phyloP scores from a whole-genome alignment of 2,113 vertebrate species.

The Tyrannus savana region DNA sequence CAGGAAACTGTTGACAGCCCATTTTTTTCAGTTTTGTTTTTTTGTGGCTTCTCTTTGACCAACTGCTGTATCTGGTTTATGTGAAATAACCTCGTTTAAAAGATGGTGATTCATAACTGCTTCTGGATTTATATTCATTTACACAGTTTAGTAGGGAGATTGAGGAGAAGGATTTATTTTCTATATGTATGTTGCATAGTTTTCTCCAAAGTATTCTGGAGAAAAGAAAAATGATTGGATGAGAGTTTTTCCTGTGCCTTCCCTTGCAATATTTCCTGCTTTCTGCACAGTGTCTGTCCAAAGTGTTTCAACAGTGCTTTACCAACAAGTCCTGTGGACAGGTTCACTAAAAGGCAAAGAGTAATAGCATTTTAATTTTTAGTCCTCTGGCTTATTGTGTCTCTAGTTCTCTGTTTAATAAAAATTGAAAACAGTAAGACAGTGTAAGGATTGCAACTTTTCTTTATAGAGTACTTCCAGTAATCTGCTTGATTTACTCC shows the following conservation, averaged over 20 bases:
- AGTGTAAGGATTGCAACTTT: not conserved
- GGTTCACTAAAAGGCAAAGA: not conserved
- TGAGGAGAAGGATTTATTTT: not conserved
- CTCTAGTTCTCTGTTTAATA: not conserved
- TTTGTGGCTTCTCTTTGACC: not conserved
- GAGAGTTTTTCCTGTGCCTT: not conserved
- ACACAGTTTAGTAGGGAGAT: not conserved
- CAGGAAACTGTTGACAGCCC: not conserved
- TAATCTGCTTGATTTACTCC: not conserved
- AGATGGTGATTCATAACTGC: not conserved
- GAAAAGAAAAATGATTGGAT: not conserved
- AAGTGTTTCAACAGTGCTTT: not conserved
- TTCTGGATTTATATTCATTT: not conserved
- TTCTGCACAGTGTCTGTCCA: not conserved
- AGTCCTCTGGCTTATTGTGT: not conserved
- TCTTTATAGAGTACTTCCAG: not conserved
- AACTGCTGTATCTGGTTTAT: not conserved
- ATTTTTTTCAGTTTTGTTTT: not conserved
- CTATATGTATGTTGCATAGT: not conserved
- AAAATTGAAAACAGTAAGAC: not conserved
- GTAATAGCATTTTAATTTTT: slow-evolving; percentile 25
- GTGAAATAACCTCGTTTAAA: not conserved
- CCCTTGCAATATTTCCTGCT: not conserved
- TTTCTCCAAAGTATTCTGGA: not conserved
- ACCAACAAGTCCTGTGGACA: not conserved